phyloP scores from a whole-genome alignment of 1,140 invertebrate species.

The Panagrolaimus sp. region DNA sequence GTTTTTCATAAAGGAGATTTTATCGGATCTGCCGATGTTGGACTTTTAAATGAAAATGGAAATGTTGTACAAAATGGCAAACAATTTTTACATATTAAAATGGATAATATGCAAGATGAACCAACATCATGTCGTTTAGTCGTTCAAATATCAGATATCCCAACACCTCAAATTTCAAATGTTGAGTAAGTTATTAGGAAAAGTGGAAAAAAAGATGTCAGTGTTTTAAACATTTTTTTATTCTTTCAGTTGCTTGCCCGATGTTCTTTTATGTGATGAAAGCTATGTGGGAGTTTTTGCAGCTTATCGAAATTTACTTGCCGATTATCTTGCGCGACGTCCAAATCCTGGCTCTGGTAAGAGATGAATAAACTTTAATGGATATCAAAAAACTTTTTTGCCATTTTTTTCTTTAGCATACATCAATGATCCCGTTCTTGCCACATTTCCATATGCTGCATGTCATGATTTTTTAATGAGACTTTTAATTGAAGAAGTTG shows the following conservation, averaged over 20 bases:
- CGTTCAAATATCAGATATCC: slow-evolving; percentile 12
- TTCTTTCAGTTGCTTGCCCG: slow-evolving; percentile 12
- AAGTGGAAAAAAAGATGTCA: too few relatives aligned
- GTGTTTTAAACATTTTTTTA: not conserved
- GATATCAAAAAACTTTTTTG: not conserved
- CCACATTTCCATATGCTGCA: slow-evolving; percentile 7
- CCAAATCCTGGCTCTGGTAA: not conserved
- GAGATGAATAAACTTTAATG: not conserved
- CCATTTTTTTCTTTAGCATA: not conserved
- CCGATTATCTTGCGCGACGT: not conserved
- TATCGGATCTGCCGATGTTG: not conserved
- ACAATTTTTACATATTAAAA: slow-evolving; percentile 10
- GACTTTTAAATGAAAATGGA: not conserved
- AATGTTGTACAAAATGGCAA: slow-evolving; percentile 6
- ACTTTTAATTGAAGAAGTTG: not conserved
- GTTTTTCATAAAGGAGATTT: slow-evolving; percentile 11
- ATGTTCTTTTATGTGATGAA: slow-evolving; percentile 11
- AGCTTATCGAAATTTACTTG: slow-evolving; percentile 1
- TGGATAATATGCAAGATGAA: not conserved
- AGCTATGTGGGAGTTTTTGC: slow-evolving; percentile 1
- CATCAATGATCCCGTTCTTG: not conserved
- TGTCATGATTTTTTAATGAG: not conserved
- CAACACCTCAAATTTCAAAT: not conserved
- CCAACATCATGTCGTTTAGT: slow-evolving; percentile 2
- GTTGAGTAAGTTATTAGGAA: not conserved